These are phyloP conservation scores for Clusia tigrina DNA, from an alignment of 2,888 invertebrate genomes.

Conservation along the genomic window DNA sequence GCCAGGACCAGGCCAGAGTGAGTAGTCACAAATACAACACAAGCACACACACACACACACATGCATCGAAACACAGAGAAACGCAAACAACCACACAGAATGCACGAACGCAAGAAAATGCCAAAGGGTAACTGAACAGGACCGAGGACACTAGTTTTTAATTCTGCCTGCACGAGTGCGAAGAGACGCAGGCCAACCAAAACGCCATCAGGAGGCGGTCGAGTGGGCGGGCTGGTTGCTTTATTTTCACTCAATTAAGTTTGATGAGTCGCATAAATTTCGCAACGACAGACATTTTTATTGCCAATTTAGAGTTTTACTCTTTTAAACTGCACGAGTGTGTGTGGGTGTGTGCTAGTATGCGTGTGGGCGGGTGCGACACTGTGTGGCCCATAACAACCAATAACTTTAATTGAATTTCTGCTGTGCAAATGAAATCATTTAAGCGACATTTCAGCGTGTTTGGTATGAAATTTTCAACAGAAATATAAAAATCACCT, in stretches of 20 bases:
- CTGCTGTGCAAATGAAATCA: slow-evolving; percentile 45
- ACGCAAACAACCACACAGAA: slow-evolving; percentile 1
- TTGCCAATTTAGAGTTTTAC: slow-evolving; percentile 51
- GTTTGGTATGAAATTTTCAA: no score
- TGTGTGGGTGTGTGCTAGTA: not conserved
- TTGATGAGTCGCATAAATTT: slow-evolving; percentile 60
- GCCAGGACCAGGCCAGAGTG: not conserved
- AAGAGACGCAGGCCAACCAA: slow-evolving; percentile 7
- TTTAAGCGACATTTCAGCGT: slow-evolving; percentile 45
- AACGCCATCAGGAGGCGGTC: slow-evolving; percentile 10
- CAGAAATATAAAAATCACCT: no score
- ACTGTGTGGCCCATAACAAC: slow-evolving; percentile 47
- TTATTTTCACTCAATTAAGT: slow-evolving; percentile 63
- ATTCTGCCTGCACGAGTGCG: not conserved
- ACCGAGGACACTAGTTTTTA: not conserved
- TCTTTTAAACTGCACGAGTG: not conserved
- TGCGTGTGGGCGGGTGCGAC: not conserved
- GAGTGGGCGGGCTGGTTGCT: slow-evolving; percentile 27
- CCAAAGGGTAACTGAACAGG: slow-evolving; percentile 37
- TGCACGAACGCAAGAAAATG: slow-evolving; percentile 22
- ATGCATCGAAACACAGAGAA: not conserved
- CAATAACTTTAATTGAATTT: slow-evolving; percentile 33
- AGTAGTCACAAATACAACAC: not conserved
- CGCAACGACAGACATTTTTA: slow-evolving; percentile 45
- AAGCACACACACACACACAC: slow-evolving; percentile 1